phyloP scores from a whole-genome alignment of 1,140 invertebrate genomes.

The Eriocheir sinensis region DNA sequence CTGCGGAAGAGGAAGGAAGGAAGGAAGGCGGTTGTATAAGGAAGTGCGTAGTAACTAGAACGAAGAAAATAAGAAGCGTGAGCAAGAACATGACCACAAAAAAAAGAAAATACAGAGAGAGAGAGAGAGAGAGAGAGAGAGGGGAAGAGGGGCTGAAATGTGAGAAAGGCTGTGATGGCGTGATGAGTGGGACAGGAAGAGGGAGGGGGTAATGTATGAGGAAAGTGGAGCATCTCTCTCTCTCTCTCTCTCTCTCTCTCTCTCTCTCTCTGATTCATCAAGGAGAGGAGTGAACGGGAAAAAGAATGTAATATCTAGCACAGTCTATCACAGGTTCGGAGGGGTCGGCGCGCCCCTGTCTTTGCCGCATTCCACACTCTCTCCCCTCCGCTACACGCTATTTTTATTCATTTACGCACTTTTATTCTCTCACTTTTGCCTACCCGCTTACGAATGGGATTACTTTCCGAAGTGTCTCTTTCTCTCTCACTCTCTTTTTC shows the following conservation, averaged over 20 bases:
- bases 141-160: background rate
- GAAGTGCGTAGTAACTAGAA: background rate
- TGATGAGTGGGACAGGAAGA: background rate
- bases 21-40: background rate
- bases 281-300: slow-evolving; percentile 50
- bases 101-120: slow-evolving; percentile 31
- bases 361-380: slow-evolving; percentile 27
- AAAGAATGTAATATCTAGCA: slow-evolving; percentile 66
- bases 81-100: background rate
- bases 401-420: slow-evolving; percentile 37
- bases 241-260: slow-evolving; percentile 51
- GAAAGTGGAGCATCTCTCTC: slow-evolving; percentile 43
- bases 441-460: slow-evolving; percentile 25
- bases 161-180: background rate
- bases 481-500: background rate
- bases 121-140: slow-evolving; percentile 34
- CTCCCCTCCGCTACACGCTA: background rate
- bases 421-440: slow-evolving; percentile 42
- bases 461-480: background rate
- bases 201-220: slow-evolving; percentile 33
- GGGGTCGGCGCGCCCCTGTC: background rate
- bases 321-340: slow-evolving; percentile 47
- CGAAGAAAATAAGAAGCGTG: background rate
- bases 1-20: background rate
- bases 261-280: slow-evolving; percentile 62